These are phyloP conservation scores for Porites divaricata DNA, from an alignment of 92 coral and sea anemone genomes.

Conservation along the genomic window DNA sequence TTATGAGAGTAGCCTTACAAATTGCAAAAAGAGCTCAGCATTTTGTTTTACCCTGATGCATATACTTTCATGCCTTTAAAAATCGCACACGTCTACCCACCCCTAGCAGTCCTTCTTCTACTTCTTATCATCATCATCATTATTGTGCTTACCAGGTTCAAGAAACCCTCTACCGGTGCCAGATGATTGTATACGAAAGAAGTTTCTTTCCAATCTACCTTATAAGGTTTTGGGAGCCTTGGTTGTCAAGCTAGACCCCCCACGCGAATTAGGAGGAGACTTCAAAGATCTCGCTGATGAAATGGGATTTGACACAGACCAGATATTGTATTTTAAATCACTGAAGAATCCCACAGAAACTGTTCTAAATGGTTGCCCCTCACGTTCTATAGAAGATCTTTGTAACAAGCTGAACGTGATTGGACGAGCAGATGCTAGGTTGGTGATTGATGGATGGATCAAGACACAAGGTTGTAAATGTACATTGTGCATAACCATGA, in stretches of 20 bases:
- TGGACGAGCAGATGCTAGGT: conserved; percentile 9
- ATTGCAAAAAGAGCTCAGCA: no score
- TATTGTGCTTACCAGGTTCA: not conserved
- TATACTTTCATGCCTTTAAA: no score
- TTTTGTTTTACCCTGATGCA: no score
- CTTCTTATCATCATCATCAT: not conserved
- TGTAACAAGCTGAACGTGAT: conserved; percentile 11
- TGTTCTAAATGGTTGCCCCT: not conserved
- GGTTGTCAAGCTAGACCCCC: conserved; percentile 18
- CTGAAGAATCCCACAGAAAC: conserved; percentile 7
- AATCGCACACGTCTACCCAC: no score
- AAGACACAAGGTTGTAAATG: conserved; percentile 15
- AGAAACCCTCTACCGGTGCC: not conserved
- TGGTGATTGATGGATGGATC: conserved; percentile 10
- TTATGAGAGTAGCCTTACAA: no score
- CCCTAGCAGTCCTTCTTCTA: no score
- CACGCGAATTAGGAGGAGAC: not conserved
- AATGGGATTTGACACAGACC: not conserved
- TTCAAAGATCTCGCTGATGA: conserved; percentile 1
- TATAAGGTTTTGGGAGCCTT: not conserved
- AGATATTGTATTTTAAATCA: conserved; percentile 24
- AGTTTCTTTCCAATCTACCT: not conserved
- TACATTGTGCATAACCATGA: not conserved
- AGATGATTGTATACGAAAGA: conserved; percentile 16
- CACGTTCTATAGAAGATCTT: not conserved